A percentile compares a stretch with the other conserved stretches of the same genome.
These are phyloP conservation scores for Aythya fuligula DNA, from an alignment of 2,797 vertebrate genomes.

Conservation along the genomic window DNA sequence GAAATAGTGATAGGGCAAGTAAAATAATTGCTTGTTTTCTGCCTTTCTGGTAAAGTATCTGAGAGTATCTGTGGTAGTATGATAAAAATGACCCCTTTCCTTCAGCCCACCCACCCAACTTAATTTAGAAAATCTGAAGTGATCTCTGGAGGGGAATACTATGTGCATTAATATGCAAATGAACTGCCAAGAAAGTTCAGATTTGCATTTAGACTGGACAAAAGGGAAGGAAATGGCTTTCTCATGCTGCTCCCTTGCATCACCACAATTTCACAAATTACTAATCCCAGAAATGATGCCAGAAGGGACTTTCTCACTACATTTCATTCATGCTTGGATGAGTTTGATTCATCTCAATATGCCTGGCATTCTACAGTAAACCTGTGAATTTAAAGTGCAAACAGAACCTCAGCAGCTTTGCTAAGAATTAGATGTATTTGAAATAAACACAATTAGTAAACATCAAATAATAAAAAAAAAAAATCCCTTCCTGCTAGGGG, in stretches of 20 bases:
- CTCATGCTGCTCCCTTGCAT: slow-evolving; percentile 69
- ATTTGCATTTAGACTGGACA: slow-evolving; percentile 85
- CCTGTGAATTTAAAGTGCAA: slow-evolving; percentile 51
- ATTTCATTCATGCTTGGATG: slow-evolving; percentile 66
- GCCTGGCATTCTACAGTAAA: slow-evolving; percentile 58
- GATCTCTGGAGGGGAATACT: slow-evolving; percentile 78
- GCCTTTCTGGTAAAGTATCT: background rate
- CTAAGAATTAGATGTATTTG: slow-evolving; percentile 35
- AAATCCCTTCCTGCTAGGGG: background rate
- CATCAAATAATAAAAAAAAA: slow-evolving; percentile 53
- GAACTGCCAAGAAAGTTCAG: slow-evolving; percentile 78
- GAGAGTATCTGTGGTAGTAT: slow-evolving; percentile 21
- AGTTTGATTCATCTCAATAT: slow-evolving; percentile 71
- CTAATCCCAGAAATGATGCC: slow-evolving; percentile 75
- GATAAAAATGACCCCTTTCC: slow-evolving; percentile 65
- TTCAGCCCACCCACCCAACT: slow-evolving; percentile 67
- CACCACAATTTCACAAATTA: slow-evolving; percentile 75
- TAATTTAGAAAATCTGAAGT: slow-evolving; percentile 79
- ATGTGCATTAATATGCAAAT: slow-evolving; percentile 80
- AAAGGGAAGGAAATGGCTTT: slow-evolving; percentile 75
- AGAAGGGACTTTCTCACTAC: slow-evolving; percentile 64
- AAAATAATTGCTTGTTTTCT: slow-evolving; percentile 19
- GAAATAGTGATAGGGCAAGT: background rate
- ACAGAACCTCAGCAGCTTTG: slow-evolving; percentile 28
- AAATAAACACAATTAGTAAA: slow-evolving; percentile 66